Evolutionary conservation across 2,113 vertebrate genomes (phyloP).

Genomic region (Albula glossodonta): DNA sequence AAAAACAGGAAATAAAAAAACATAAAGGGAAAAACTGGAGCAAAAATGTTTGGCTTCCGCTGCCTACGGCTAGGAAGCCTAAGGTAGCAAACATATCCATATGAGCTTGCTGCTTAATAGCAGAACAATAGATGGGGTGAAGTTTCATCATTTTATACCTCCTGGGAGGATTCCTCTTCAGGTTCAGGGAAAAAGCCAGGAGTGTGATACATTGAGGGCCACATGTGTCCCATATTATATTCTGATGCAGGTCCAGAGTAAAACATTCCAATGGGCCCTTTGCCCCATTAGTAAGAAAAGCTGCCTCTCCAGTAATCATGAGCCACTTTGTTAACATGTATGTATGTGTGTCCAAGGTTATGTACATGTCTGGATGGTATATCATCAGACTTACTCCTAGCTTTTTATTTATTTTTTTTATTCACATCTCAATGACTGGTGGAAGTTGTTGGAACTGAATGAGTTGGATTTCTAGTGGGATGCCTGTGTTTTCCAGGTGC

Average conservation of each 20-base stretch:
- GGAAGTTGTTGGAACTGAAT: too few relatives aligned
- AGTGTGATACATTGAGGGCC: too few relatives aligned
- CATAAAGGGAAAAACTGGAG: background rate
- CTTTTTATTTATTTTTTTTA: background rate
- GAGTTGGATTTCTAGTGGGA: too few relatives aligned
- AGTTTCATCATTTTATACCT: too few relatives aligned
- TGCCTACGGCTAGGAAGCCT: background rate
- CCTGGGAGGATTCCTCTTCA: too few relatives aligned
- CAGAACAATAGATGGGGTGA: background rate
- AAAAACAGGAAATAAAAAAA: background rate
- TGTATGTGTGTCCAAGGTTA: background rate
- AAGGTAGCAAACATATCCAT: background rate
- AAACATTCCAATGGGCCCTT: too few relatives aligned
- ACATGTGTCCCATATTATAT: too few relatives aligned
- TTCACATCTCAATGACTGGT: background rate
- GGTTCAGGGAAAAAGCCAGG: too few relatives aligned
- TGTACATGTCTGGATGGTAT: background rate
- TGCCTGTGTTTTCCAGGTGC: too few relatives aligned
- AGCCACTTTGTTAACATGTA: background rate
- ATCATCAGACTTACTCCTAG: background rate
- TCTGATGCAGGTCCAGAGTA: too few relatives aligned
- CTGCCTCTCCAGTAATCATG: background rate
- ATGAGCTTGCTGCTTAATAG: background rate
- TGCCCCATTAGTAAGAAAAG: background rate
- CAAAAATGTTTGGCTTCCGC: background rate